phyloP scores from a whole-genome alignment of 2,113 vertebrate species.

The Hippoglossus stenolepis region DNA sequence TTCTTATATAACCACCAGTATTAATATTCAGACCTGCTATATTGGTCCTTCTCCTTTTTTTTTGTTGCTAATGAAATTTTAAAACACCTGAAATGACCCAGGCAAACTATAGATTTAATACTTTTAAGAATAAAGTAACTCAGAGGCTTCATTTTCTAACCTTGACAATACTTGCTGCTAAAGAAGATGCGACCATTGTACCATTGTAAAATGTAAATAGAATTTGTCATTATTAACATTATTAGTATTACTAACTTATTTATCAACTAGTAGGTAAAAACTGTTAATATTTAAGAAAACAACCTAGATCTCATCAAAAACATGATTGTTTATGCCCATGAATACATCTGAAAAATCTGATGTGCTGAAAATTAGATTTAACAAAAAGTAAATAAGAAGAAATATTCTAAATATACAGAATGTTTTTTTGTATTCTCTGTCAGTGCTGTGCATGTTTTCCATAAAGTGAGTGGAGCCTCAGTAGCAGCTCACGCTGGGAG shows the following conservation, averaged over 20 bases:
- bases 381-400: neutral
- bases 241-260: neutral
- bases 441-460: neutral
- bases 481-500: neutral
- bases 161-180: neutral
- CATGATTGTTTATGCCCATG: neutral
- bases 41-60: neutral
- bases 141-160: neutral
- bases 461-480: neutral
- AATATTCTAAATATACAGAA: too few species aligned
- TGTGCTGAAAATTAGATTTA: neutral
- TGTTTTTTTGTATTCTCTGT: too few species aligned
- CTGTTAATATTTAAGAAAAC: neutral
- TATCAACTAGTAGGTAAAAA: neutral
- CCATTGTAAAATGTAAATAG: neutral
- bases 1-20: neutral
- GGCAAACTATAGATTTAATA: neutral
- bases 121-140: too few species aligned
- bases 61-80: neutral
- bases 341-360: neutral
- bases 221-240: neutral
- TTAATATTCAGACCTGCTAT: neutral
- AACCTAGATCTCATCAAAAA: neutral
- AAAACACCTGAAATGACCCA: neutral
- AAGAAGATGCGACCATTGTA: neutral